Base-by-base conservation (phyloP, 2,888 invertebrate genomes). In the Tetranychus truncatus region DNA sequence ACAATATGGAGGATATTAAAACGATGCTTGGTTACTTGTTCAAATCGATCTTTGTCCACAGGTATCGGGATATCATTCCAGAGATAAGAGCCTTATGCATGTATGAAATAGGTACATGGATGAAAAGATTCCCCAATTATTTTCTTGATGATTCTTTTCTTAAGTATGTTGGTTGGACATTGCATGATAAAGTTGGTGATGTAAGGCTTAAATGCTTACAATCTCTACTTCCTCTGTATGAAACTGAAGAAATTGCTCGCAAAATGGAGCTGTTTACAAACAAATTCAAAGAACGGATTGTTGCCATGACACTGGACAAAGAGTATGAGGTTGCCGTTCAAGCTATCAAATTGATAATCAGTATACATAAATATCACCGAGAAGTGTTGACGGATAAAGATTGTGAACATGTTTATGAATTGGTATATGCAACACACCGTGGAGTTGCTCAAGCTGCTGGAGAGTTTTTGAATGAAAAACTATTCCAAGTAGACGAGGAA, bases 1-100 rank as follows among this genome's bases (percentile, higher is more conserved):
- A 97, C 82, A 96, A 97, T 82, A 95, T 95, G 90, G 95, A 97
- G 82, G 99, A 99, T 86, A 95, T 99, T 78, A 92, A 95, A 82
- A 96, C 96, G 82, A 99, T 99, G 96, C 86, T 99, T 72, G 95
- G 95, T 0, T 99, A 96, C 83, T 95, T 99, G 89, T 99, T 99
- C 84, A 97, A 97, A 84, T 95, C 95, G 2, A 97, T 99, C 9
- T 99, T 99, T 82, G 97, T 99, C 71, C 99, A 99, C 84, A 87
- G 95, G 81, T 95, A 95, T 84, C 88, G 91, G 80, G 99, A 99
- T 82, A 94, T 94, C 0, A 85, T 96, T 77, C 93, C 96, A 0
- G 97, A 99, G 83, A 97, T 99, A 78, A 86, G 99, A 77, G 90
- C 94, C 0, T 95, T 99, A 81, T 97, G 97, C 80, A 97, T 99